Conservation (phyloP, 2,113 vertebrate species). For the Mobula hypostoma region DNA sequence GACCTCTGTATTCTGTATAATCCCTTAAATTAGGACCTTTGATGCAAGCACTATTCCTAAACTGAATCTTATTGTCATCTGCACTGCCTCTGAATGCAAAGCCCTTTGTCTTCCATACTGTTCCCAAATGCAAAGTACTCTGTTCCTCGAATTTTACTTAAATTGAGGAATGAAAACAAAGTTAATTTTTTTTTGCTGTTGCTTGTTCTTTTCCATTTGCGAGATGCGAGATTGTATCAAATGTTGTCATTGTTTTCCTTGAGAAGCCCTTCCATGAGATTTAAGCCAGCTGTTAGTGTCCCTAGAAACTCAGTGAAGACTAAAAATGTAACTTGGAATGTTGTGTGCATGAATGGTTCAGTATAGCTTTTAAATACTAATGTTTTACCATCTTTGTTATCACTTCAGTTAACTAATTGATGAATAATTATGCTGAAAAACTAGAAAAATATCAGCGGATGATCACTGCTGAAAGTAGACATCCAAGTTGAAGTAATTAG, state of each 20-base stretch:
- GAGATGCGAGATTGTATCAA: slow-evolving; percentile 44
- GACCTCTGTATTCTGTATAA: too few species aligned
- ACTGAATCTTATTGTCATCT: too few species aligned
- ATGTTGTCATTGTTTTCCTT: too few species aligned
- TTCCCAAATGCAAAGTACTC: slow-evolving; percentile 36
- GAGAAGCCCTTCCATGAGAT: background rate
- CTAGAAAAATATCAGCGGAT: too few species aligned
- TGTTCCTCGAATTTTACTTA: background rate
- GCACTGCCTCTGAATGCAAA: too few species aligned
- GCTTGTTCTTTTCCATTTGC: slow-evolving; percentile 40
- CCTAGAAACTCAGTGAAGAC: background rate
- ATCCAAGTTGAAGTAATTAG: background rate
- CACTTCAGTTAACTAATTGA: background rate
- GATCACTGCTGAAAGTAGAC: background rate
- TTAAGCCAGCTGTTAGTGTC: background rate
- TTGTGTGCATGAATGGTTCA: background rate
- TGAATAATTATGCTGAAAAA: background rate
- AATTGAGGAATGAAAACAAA: too few species aligned
- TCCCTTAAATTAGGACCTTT: too few species aligned
- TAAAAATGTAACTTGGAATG: background rate
- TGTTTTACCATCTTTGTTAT: background rate
- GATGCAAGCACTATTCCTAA: too few species aligned
- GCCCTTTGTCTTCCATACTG: background rate
- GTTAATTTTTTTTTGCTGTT: background rate
- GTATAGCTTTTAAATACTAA: background rate